Conservation (phyloP, 1,140 invertebrate species). For the Cataglyphis hispanica region DNA sequence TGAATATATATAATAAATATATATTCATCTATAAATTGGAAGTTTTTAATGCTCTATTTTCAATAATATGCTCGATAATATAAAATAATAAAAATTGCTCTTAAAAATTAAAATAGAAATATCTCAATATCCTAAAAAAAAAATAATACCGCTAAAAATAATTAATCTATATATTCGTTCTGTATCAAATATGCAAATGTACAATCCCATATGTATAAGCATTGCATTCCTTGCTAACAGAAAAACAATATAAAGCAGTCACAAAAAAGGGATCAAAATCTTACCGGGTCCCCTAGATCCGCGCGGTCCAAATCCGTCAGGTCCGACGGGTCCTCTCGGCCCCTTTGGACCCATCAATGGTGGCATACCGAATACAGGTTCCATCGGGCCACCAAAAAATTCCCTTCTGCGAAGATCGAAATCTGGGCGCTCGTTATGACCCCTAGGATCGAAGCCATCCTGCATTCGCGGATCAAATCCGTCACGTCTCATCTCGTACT, state of each 20-base stretch:
- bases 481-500: constrained; percentile 83
- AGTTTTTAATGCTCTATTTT: neutral
- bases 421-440: constrained; percentile 81
- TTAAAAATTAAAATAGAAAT: neutral
- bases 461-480: constrained; percentile 78
- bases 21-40: constrained; percentile 1
- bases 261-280: neutral
- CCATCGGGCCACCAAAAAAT: constrained; percentile 82
- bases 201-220: neutral
- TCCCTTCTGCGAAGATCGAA: constrained; percentile 83
- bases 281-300: constrained; percentile 84
- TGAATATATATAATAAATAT: constrained; percentile 3
- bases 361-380: constrained; percentile 82
- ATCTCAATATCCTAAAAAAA: neutral
- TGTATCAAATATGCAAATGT: neutral
- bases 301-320: constrained; percentile 84
- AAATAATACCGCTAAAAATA: too few species aligned
- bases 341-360: constrained; percentile 84
- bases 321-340: constrained; percentile 83
- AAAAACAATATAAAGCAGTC: constrained; percentile 11
- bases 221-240: neutral
- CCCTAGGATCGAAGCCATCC: constrained; percentile 80
- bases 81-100: too few species aligned
- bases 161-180: too few species aligned
- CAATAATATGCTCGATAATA: too few species aligned